phyloP scores from a whole-genome alignment of 2,113 vertebrate genomes.

The Semnornis frantzii region DNA sequence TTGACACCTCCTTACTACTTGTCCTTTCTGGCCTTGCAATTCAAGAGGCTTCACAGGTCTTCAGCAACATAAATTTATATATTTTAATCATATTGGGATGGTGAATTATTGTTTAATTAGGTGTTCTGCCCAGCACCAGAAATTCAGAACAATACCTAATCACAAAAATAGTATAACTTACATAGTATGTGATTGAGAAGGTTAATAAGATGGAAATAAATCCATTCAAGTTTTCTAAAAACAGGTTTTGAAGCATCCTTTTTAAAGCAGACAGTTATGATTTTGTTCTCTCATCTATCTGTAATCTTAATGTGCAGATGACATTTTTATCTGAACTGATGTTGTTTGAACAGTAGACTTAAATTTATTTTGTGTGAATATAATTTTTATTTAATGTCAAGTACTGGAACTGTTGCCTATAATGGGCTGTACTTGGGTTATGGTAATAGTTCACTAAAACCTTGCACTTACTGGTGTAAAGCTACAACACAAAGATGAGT shows the following conservation, averaged over 20 bases:
- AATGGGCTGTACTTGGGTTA: neutral
- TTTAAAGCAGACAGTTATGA: neutral
- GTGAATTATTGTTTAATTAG: neutral
- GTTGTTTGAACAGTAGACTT: neutral
- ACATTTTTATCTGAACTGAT: neutral
- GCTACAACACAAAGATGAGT: neutral
- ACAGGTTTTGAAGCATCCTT: neutral
- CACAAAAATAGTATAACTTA: neutral
- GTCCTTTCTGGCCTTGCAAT: neutral
- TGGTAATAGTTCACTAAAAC: neutral
- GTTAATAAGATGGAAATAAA: neutral
- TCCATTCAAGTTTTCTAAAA: neutral
- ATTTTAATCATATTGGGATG: neutral
- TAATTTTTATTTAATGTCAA: neutral
- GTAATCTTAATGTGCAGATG: neutral
- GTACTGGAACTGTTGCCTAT: neutral
- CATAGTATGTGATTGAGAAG: neutral
- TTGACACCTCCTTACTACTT: neutral
- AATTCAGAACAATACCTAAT: neutral
- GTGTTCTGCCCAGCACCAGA: neutral
- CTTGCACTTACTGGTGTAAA: neutral
- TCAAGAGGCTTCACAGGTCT: neutral
- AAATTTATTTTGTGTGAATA: neutral
- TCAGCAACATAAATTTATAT: neutral
- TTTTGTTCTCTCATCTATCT: neutral